Evolutionary conservation across 2,113 vertebrate species (phyloP), one percentile per base, ranked within the genome.

Genomic region (Erpornis zantholeuca): DNA sequence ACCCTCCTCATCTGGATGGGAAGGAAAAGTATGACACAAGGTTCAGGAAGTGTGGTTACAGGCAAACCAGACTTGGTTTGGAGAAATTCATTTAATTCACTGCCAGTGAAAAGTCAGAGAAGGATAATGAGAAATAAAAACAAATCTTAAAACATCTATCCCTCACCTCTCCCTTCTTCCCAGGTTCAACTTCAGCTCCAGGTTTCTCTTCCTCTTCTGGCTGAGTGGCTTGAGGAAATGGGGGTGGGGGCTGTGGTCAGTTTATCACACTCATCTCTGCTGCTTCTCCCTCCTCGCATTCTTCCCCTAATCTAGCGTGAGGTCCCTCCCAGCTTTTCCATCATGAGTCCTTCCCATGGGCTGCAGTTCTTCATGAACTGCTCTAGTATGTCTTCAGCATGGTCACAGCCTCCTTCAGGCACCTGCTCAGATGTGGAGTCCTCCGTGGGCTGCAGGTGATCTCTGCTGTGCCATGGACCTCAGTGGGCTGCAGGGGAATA

Each of bases 381-480:
- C 7, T 63, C 11, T 31, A 16, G 8, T 21, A 2, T 33, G 12
- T 47, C 10, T 83, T 77, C 35, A 42, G 15, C 10, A 21, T 5
- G 5, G 27, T 36, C n/a, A 29, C 27, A 69, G 17, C 47, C 47
- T 60, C 47, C 47, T 42, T 77, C 31, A 42, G 63, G 31, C 29
- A 19, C 12, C 10, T 64, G 24, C n/a, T 49, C 13, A 6, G 3
- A 4, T 2, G 1, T 33, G 14, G 64, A 12, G 8, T 42, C 29
- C 11, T 57, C 23, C 0, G 0, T 7, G 16, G 38, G 20, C n/a
- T 63, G 64, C 19, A 28, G 15, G 10, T 61, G 29, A 8, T 19
- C 7, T 40, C 22, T 54, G 24, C 40, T 60, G 24, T 22, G 25
- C 25, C 0, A 0, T 40, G 14, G 18, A 52, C 18, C 33, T 40